These are phyloP conservation scores for Globodera rostochiensis DNA, from an alignment of 1,140 invertebrate genomes.

Conservation along the genomic window DNA sequence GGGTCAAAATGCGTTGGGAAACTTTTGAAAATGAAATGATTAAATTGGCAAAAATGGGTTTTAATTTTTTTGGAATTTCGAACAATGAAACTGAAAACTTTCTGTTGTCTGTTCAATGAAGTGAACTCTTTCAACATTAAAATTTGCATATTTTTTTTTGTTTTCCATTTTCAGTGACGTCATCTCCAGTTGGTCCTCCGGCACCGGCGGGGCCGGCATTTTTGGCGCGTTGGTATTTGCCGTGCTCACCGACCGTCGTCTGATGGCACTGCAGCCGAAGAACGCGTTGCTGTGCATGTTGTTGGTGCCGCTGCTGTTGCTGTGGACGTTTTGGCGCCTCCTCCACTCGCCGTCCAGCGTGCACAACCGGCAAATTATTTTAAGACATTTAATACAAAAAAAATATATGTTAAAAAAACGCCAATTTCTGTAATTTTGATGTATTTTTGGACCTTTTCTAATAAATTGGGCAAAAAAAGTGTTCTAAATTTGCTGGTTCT, in stretches of 20 bases:
- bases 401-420: too few relatives aligned
- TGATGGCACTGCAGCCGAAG: slow-evolving; percentile 20
- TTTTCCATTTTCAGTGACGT: slow-evolving; percentile 44
- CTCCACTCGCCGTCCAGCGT: slow-evolving; percentile 19
- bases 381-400: too few relatives aligned
- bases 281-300: slow-evolving; percentile 31
- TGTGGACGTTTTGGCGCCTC: slow-evolving; percentile 25
- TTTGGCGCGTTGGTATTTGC: slow-evolving; percentile 61
- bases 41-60: too few relatives aligned
- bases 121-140: neutral
- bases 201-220: slow-evolving; percentile 61
- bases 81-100: too few relatives aligned
- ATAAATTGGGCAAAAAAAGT: too few relatives aligned
- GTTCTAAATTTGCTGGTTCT: too few relatives aligned
- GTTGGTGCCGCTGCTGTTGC: slow-evolving; percentile 23
- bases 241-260: slow-evolving; percentile 54
- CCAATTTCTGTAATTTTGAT: too few relatives aligned
- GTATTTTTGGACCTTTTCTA: too few relatives aligned
- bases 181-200: slow-evolving; percentile 60
- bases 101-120: too few relatives aligned
- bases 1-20: too few relatives aligned
- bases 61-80: too few relatives aligned
- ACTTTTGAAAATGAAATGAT: too few relatives aligned
- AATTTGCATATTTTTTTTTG: slow-evolving; percentile 24
- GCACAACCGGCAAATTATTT: neutral